Conservation (phyloP, 1,140 invertebrate species). For the Himalopsyche phryganea region DNA sequence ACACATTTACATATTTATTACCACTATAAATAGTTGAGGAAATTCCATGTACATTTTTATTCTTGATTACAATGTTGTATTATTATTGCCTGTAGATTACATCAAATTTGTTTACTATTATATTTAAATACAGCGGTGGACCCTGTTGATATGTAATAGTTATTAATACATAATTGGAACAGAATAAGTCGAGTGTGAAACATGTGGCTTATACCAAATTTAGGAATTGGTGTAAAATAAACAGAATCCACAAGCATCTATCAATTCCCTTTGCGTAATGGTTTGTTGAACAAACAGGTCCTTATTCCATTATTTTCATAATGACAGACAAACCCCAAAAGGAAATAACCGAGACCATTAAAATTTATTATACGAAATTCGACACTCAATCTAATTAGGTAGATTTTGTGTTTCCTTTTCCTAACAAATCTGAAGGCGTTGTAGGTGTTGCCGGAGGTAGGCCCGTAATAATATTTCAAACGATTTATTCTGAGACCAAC, state of each 20-base stretch:
- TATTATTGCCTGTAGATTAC: no score
- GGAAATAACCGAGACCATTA: constrained; percentile 20
- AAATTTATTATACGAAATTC: constrained; percentile 20
- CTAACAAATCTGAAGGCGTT: constrained; percentile 1
- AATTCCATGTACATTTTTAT: no score
- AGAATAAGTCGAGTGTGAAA: not conserved
- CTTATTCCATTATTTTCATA: constrained; percentile 6
- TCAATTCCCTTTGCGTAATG: not conserved
- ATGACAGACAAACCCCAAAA: constrained; percentile 3
- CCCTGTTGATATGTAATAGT: no score
- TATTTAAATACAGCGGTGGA: no score
- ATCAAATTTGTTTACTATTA: no score
- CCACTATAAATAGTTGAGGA: no score
- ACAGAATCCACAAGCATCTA: no score
- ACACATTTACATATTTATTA: no score
- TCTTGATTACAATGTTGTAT: no score
- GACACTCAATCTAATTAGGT: constrained; percentile 16
- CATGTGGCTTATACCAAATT: not conserved
- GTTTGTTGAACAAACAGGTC: constrained; percentile 24
- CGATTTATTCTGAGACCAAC: not conserved
- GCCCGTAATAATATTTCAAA: no score
- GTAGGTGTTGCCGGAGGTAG: not conserved
- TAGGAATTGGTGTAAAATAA: not conserved
- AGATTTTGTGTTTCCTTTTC: constrained; percentile 2
- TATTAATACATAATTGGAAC: no score